These are phyloP conservation scores for Corynorhinus townsendii DNA, from an alignment of 2,113 vertebrate species.

Conservation along the genomic window DNA sequence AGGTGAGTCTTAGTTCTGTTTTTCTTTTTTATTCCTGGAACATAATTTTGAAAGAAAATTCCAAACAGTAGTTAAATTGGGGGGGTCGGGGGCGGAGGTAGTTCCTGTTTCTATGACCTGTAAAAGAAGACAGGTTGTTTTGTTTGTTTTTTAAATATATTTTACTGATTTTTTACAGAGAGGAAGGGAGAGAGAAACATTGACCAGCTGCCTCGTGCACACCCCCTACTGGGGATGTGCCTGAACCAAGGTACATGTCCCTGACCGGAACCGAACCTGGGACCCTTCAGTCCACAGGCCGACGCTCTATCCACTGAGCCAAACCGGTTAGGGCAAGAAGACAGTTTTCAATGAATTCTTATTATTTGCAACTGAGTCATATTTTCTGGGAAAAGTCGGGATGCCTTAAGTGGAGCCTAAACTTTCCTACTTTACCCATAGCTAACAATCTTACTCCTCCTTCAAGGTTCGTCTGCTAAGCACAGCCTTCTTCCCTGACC, in stretches of 20 bases:
- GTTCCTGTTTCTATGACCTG: background rate
- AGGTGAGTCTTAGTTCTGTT: conserved; percentile 81
- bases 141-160: too few species aligned
- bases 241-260: too few species aligned
- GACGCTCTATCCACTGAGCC: too few species aligned
- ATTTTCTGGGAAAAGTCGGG: background rate
- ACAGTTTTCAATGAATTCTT: background rate
- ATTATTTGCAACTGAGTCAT: background rate
- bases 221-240: too few species aligned
- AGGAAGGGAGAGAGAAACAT: too few species aligned
- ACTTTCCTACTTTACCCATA: background rate
- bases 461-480: background rate
- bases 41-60: conserved; percentile 23
- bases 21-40: background rate
- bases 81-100: background rate
- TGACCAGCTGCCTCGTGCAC: too few species aligned
- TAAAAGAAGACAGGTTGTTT: background rate
- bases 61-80: background rate
- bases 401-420: background rate
- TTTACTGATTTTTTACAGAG: too few species aligned
- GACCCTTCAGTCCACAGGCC: too few species aligned
- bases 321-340: background rate
- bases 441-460: background rate
- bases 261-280: too few species aligned
- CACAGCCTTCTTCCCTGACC: background rate